phyloP scores from a whole-genome alignment of 2,797 vertebrate genomes.

The Sternotherus odoratus region DNA sequence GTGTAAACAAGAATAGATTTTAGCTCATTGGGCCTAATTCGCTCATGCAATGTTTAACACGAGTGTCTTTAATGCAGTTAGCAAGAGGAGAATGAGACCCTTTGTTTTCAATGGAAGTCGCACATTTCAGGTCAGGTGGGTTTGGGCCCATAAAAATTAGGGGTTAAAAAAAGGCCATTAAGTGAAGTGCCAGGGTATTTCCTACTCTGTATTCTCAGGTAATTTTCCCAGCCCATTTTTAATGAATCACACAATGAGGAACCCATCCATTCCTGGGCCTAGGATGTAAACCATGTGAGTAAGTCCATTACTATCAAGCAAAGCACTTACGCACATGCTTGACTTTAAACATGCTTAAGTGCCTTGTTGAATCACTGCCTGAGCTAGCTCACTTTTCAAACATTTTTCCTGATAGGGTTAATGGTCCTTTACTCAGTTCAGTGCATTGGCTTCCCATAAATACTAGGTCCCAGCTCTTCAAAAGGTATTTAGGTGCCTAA shows the following conservation, averaged over 20 bases:
- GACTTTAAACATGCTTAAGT: neutral
- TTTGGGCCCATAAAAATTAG: neutral
- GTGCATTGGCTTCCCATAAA: neutral
- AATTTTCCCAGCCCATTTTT: neutral
- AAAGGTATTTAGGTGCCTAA: neutral
- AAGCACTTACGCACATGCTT: neutral
- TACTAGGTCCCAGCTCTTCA: neutral
- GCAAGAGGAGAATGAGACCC: neutral
- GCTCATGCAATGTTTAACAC: too few relatives aligned
- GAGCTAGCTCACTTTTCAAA: neutral
- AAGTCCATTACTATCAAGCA: neutral
- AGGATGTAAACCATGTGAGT: neutral
- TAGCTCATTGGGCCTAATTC: neutral
- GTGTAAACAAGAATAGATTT: neutral
- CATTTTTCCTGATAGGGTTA: neutral
- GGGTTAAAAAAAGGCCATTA: neutral
- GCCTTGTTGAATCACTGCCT: constrained; percentile 45
- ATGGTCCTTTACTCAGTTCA: neutral
- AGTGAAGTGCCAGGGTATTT: rapidly evolving
- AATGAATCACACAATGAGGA: neutral
- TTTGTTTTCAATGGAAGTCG: neutral
- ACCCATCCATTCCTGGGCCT: neutral
- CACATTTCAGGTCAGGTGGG: neutral
- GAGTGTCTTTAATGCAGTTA: neutral
- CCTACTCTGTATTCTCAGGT: neutral